Conservation (phyloP, 1,140 invertebrate species). For the Atopsyche davidsoni region DNA sequence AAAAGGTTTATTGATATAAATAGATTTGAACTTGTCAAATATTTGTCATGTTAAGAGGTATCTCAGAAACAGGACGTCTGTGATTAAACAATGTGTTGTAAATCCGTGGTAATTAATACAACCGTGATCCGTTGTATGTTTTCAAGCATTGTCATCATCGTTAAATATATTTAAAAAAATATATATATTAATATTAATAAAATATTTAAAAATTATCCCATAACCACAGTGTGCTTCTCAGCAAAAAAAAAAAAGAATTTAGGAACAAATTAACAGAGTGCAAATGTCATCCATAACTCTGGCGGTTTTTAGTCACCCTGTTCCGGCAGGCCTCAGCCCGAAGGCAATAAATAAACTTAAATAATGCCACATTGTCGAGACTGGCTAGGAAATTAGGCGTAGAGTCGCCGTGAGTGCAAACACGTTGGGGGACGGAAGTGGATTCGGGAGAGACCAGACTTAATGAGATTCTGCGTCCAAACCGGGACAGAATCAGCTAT, state of each 20-base stretch:
- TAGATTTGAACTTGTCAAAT: too few relatives aligned
- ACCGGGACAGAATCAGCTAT: too few relatives aligned
- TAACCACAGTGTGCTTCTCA: background rate
- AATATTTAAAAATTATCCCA: constrained; percentile 1
- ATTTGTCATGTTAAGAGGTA: too few relatives aligned
- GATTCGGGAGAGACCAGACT: too few relatives aligned
- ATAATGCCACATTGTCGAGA: constrained; percentile 1
- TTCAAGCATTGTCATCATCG: too few relatives aligned
- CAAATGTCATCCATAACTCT: constrained; percentile 18
- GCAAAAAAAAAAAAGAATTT: constrained; percentile 15
- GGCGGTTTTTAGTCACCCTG: constrained; percentile 9
- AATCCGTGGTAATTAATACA: too few relatives aligned
- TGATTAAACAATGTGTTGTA: too few relatives aligned
- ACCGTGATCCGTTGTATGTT: too few relatives aligned
- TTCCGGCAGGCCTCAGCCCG: background rate
- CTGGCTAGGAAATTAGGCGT: constrained; percentile 4
- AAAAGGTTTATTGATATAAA: too few relatives aligned
- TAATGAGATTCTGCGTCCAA: too few relatives aligned
- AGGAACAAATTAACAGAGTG: constrained; percentile 26
- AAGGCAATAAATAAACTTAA: constrained; percentile 2
- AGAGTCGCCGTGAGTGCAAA: background rate
- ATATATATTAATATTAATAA: background rate
- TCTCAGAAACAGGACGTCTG: too few relatives aligned
- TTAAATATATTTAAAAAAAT: background rate
- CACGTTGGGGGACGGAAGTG: background rate